A percentile compares a stretch with the other conserved stretches of the same genome.
Conservation (phyloP, 1,140 invertebrate species). For the Mercenaria mercenaria region DNA sequence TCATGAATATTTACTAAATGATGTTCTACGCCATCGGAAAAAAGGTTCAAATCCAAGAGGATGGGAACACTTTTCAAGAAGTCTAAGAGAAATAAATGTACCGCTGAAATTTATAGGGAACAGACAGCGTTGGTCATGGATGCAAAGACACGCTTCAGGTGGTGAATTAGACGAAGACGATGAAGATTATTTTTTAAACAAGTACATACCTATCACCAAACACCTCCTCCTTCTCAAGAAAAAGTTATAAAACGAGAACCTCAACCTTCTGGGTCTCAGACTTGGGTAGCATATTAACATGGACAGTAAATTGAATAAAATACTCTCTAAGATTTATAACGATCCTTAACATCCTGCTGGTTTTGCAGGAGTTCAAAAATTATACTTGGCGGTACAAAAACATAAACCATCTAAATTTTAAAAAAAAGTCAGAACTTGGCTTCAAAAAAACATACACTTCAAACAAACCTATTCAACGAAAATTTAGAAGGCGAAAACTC, state of each 20-base stretch:
- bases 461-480: not conserved
- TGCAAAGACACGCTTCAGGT: not conserved
- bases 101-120: not conserved
- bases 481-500: not conserved
- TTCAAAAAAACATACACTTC: not conserved
- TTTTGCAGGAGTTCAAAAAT: not conserved
- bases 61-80: not conserved
- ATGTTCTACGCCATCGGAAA: not conserved
- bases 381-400: not conserved
- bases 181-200: not conserved
- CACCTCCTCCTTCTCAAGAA: not conserved
- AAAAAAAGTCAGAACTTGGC: not conserved
- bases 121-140: not conserved
- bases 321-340: not conserved
- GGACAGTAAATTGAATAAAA: not conserved
- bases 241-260: not conserved
- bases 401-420: not conserved
- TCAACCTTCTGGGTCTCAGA: not conserved
- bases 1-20: not conserved
- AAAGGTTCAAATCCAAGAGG: not conserved
- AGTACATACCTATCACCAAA: no score
- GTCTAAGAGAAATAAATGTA: not conserved
- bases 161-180: not conserved
- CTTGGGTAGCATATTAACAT: not conserved
- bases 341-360: not conserved